A percentile compares a stretch with the other conserved stretches of the same genome.
These are phyloP conservation scores for Gryllus longicercus DNA, from an alignment of 2,888 invertebrate genomes.

Conservation along the genomic window DNA sequence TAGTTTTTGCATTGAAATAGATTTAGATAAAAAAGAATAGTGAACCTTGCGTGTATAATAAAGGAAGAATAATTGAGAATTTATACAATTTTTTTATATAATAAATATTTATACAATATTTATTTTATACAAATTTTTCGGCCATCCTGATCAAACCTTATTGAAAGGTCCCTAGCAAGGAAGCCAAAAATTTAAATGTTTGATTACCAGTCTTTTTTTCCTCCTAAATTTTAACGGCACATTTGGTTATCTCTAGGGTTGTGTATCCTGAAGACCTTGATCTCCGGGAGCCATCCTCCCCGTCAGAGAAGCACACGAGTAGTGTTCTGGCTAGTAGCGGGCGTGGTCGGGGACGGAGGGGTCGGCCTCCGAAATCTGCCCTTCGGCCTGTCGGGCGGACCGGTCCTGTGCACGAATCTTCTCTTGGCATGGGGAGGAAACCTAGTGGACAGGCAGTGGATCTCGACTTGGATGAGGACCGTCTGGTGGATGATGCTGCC, in stretches of 20 bases:
- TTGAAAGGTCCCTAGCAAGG: no score
- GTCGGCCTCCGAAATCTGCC: constrained; percentile 33
- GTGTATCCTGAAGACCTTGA: constrained; percentile 48
- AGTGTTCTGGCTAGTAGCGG: constrained; percentile 18
- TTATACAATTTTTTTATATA: no score
- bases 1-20: no score
- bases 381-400: constrained; percentile 21
- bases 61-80: no score
- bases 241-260: constrained; percentile 44
- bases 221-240: no score
- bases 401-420: background rate
- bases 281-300: constrained; percentile 40
- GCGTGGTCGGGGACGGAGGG: constrained; percentile 32
- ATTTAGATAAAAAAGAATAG: no score
- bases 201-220: no score
- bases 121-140: no score
- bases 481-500: constrained; percentile 29
- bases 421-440: background rate
- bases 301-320: constrained; percentile 6
- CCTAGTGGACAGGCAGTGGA: background rate
- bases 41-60: no score
- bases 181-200: no score
- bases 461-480: constrained; percentile 32
- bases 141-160: no score
- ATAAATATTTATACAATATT: no score